phyloP scores from a whole-genome alignment of 2,797 vertebrate genomes.

The Lacerta agilis region DNA sequence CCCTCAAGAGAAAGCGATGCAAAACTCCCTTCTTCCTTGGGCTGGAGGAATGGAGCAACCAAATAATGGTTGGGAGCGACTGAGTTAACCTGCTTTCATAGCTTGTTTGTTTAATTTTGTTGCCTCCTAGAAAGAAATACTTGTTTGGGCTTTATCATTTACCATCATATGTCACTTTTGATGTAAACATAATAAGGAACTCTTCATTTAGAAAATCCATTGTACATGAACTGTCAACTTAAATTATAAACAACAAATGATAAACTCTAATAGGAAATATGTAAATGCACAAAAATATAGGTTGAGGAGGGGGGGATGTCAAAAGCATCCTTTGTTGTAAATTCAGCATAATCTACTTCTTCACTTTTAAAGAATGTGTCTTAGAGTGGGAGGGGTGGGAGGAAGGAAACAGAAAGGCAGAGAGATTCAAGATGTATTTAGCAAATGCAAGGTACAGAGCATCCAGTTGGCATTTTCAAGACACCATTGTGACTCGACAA shows the following conservation, averaged over 20 bases:
- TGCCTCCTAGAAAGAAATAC: slow-evolving; percentile 64
- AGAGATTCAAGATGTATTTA: neutral
- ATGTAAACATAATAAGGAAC: slow-evolving; percentile 71
- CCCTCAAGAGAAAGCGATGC: no score
- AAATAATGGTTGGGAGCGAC: no score
- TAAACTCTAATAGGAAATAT: slow-evolving; percentile 74
- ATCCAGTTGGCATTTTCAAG: slow-evolving; percentile 53
- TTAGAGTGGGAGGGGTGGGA: slow-evolving; percentile 40
- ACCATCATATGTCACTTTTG: slow-evolving; percentile 69
- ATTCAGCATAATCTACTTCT: slow-evolving; percentile 37
- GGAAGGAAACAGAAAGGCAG: neutral
- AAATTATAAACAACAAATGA: slow-evolving; percentile 64
- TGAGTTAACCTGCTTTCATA: slow-evolving; percentile 24
- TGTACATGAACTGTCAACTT: slow-evolving; percentile 73
- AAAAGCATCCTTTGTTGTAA: slow-evolving; percentile 70
- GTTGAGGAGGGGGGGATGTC: slow-evolving; percentile 68
- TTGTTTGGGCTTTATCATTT: slow-evolving; percentile 70
- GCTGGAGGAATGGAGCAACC: no score
- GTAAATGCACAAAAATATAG: slow-evolving; percentile 70
- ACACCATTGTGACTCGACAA: slow-evolving; percentile 34
- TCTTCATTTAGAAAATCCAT: slow-evolving; percentile 65
- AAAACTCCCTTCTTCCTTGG: no score
- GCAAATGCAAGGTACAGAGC: neutral
- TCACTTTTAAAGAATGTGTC: slow-evolving; percentile 61
- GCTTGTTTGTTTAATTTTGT: slow-evolving; percentile 59